Conservation (phyloP, 2,113 vertebrate species). For the Scomber japonicus region DNA sequence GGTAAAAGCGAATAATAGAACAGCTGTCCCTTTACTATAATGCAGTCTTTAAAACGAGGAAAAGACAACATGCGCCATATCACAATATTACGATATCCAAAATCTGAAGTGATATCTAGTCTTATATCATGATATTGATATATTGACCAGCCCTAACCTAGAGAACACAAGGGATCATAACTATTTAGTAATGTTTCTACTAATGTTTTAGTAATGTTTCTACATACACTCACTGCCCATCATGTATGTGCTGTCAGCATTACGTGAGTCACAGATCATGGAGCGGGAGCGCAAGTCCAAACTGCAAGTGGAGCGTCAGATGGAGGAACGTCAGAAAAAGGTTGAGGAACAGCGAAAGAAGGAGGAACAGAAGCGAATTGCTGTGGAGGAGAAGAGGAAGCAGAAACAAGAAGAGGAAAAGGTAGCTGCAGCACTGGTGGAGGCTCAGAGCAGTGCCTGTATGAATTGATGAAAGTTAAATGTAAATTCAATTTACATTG, state of each 20-base stretch:
- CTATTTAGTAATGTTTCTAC: too few relatives aligned
- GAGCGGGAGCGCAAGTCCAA: slow-evolving; percentile 94
- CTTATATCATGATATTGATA: too few relatives aligned
- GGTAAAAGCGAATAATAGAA: too few relatives aligned
- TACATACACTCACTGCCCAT: background rate
- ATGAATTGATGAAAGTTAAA: background rate
- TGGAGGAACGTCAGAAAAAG: slow-evolving; percentile 93
- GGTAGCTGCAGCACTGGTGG: slow-evolving; percentile 73
- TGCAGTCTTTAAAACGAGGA: too few relatives aligned
- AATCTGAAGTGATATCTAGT: too few relatives aligned
- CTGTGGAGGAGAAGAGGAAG: slow-evolving; percentile 94
- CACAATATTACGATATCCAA: too few relatives aligned
- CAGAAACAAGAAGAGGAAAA: slow-evolving; percentile 93
- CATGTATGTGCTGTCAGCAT: slow-evolving; percentile 78
- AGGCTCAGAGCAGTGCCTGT: background rate
- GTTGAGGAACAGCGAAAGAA: slow-evolving; percentile 92
- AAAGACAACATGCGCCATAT: too few relatives aligned
- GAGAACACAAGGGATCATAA: too few relatives aligned
- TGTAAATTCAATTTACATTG: background rate
- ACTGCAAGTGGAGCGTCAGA: slow-evolving; percentile 91
- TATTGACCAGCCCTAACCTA: too few relatives aligned
- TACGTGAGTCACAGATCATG: slow-evolving; percentile 90
- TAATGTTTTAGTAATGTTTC: too few relatives aligned
- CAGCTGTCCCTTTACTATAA: too few relatives aligned
- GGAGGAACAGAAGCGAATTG: slow-evolving; percentile 91